phyloP scores from a whole-genome alignment of 1,140 invertebrate genomes.

The Temnothorax nylanderi region DNA sequence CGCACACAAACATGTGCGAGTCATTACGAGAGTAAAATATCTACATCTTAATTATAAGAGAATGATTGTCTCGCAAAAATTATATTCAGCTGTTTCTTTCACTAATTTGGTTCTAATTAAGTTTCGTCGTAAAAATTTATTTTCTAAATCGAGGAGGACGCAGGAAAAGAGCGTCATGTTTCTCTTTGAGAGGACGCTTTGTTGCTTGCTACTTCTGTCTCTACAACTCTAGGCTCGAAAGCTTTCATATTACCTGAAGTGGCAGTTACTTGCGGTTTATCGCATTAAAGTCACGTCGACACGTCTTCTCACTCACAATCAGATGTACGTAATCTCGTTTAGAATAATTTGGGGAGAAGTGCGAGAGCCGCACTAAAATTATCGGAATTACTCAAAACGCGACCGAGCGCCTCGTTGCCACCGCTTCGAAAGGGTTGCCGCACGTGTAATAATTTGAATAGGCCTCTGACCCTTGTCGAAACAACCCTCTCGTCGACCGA shows the following conservation, averaged over 20 bases:
- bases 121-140: constrained; percentile 3
- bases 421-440: constrained; percentile 53
- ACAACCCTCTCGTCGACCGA: constrained; percentile 69
- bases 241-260: constrained; percentile 65
- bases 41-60: background rate
- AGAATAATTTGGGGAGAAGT: constrained; percentile 46
- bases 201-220: background rate
- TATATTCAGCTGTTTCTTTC: background rate
- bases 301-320: background rate
- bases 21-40: background rate
- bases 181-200: background rate
- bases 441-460: constrained; percentile 74
- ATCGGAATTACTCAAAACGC: constrained; percentile 55
- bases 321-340: constrained; percentile 41
- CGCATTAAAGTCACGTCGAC: constrained; percentile 65
- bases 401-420: constrained; percentile 47
- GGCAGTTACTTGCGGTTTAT: constrained; percentile 40
- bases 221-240: constrained; percentile 6
- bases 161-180: background rate
- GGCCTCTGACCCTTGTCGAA: constrained; percentile 58
- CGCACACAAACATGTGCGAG: background rate
- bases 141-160: constrained; percentile 12
- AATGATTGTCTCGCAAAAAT: background rate
- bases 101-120: constrained; percentile 36
- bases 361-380: constrained; percentile 51